Evolutionary conservation across 2,888 invertebrate genomes (phyloP).

Genomic region (Noctua janthina): DNA sequence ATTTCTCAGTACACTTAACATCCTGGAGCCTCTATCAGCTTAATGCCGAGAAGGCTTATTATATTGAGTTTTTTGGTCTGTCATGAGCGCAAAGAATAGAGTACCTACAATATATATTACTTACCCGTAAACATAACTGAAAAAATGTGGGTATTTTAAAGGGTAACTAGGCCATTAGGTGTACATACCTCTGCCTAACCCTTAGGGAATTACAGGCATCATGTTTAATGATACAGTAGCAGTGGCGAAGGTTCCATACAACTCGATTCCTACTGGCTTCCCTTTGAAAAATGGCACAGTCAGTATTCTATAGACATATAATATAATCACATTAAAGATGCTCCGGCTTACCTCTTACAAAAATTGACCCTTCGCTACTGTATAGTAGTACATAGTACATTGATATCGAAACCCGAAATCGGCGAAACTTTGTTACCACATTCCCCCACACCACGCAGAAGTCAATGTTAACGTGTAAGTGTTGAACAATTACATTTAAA

Average conservation of each 20-base stretch:
- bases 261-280: too few relatives aligned
- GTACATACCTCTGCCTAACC: neutral
- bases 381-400: constrained; percentile 30
- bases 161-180: neutral
- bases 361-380: too few relatives aligned
- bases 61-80: neutral
- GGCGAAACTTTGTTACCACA: constrained; percentile 53
- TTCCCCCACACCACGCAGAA: constrained; percentile 58
- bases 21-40: neutral
- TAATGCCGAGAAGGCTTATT: neutral
- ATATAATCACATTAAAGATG: too few relatives aligned
- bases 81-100: neutral
- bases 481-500: constrained; percentile 75
- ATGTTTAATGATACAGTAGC: neutral
- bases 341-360: too few relatives aligned
- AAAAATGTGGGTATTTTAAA: neutral
- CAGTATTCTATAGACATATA: too few relatives aligned
- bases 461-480: constrained; percentile 70
- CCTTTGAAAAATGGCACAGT: too few relatives aligned
- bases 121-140: neutral
- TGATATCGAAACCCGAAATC: neutral
- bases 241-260: too few relatives aligned
- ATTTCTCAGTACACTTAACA: neutral
- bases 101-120: neutral
- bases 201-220: neutral